Base-by-base conservation (phyloP, 2,113 vertebrate genomes). In the Lepisosteus oculatus region DNA sequence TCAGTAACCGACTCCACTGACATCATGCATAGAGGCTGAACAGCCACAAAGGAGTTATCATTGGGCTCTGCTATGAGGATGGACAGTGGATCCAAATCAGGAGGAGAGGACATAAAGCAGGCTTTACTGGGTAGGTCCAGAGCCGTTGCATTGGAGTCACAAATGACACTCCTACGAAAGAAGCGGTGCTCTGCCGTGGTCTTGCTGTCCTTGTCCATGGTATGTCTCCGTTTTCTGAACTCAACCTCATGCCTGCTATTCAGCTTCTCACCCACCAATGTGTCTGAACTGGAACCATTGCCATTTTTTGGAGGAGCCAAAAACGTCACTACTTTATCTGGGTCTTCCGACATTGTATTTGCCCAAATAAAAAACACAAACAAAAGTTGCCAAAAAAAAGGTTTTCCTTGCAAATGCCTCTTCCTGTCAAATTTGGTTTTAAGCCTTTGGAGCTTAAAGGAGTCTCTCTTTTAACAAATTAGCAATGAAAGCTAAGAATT, bases 151-250 rank as follows among this genome's bases (percentile, higher is more conserved):
- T 97, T 98, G 9, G 97, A 99, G 83, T 99, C 97, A 72, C 96
- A 98, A 76, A 99, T 98, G 78, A 99, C 97, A 70, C 96, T 98
- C 65, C 96, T 96, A 57, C 97, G 94, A 83, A 99, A 98, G 80
- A 99, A 98, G 29, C 97, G 94, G 83, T 99, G 97, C 84, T 99
- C 96, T 0, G 93, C 93, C 12, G 92, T 82, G 47, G 47, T 64
- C 78, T 94, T 96, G 69, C 94, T 95, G 90, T 98, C 97, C 85
- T 96, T 93, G 77, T 99, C 97, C 97, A 98, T 97, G 0, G 97
- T 99, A 89, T 98, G 96, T 70, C 97, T 95, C 72, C 97, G 93
- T 0, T 94, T 94, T 45, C 91, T 93, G 81, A 97, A 95, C 74
- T 92, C 96, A 0, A 92, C 91, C 42, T 64, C 62, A 84, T 77